Evolutionary conservation across 2,888 invertebrate species (phyloP), one percentile per base, ranked within the genome.

Genomic region (Dendrolimus houi): DNA sequence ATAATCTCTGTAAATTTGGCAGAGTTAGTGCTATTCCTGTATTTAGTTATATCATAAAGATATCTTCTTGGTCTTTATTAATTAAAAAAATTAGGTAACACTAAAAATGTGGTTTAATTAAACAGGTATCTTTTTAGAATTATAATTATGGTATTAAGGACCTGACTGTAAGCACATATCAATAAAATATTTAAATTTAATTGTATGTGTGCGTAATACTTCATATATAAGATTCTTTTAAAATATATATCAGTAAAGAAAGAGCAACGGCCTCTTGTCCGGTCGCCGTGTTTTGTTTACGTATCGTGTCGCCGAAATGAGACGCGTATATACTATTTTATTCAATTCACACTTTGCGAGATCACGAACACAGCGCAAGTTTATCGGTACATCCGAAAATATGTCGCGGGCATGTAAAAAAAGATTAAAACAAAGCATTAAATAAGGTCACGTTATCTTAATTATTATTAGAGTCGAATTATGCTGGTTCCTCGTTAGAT

Each of bases 231-330:
- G 7, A 47, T 47, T 47, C 47, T 63, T 65, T 67, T 64, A 68
- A 64, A 64, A 64, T 62, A 66, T 73, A 66, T 74, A 75, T 79
- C 75, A 71, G 67, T 63, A 61, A 62, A 67, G 70, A 68, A 74
- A 75, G 87, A 80, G 79, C 83, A 87, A 82, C 68, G 87, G 67
- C 83, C 87, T 77, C 73, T 57, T 74, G 86, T 73, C 85, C 87
- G 87, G 83, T 77, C 87, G 75, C 71, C 68, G 68, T 57, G 63
- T 70, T 71, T 71, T 85, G 83, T 85, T 84, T 81, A 84, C 77
- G 68, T 77, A 74, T 74, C 64, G 69, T 70, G 70, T 72, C 68
- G 65, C 77, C 74, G 69, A 83, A 85, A 81, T 76, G 76, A 72
- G 69, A 69, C 71, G 71, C 63, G 62, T 69, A 67, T 69, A 67